phyloP scores from a whole-genome alignment of 2,888 invertebrate genomes.

The Ennomos quercinarius region DNA sequence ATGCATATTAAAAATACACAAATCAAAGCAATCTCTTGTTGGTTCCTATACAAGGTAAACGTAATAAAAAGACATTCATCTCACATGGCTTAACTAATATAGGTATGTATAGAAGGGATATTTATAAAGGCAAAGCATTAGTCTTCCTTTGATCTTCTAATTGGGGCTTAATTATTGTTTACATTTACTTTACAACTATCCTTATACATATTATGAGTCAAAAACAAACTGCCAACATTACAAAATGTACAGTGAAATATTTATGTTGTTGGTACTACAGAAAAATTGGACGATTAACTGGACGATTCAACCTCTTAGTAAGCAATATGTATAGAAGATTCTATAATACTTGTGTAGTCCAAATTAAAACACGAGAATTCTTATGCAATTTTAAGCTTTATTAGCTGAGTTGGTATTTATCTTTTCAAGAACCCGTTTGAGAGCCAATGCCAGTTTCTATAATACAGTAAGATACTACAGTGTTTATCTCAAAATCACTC shows the following conservation, averaged over 20 bases:
- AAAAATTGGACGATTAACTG: background rate
- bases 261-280: background rate
- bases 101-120: constrained; percentile 63
- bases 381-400: no score
- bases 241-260: constrained; percentile 9
- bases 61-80: constrained; percentile 58
- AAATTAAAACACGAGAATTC: no score
- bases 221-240: constrained; percentile 13
- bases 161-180: constrained; percentile 51
- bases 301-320: background rate
- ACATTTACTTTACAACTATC: constrained; percentile 23
- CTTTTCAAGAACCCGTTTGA: no score
- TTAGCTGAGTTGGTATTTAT: no score
- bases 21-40: constrained; percentile 11
- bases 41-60: constrained; percentile 43
- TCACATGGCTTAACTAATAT: constrained; percentile 49
- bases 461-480: no score
- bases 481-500: no score
- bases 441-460: no score
- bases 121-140: constrained; percentile 65
- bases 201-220: constrained; percentile 8
- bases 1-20: no score
- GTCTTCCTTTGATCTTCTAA: constrained; percentile 57
- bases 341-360: no score
- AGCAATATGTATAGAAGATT: background rate